A percentile compares a stretch with the other conserved stretches of the same genome.
phyloP scores from a whole-genome alignment of 2,888 invertebrate genomes.

The Odiellus spinosus region DNA sequence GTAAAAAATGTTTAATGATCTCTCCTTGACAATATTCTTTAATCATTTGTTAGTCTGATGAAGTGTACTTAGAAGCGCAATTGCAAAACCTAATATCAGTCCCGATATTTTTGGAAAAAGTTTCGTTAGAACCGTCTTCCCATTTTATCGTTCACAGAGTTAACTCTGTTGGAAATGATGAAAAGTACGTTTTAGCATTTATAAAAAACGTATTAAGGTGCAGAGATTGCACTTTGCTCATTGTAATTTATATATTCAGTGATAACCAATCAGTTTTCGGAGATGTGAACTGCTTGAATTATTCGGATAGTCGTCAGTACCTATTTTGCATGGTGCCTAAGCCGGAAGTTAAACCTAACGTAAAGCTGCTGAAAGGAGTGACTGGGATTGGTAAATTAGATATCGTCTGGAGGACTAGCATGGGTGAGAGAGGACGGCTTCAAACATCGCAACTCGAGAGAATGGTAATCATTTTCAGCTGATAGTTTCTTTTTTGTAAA shows the following conservation, averaged over 20 bases:
- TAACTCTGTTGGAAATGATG: slow-evolving; percentile 21
- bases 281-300: slow-evolving; percentile 45
- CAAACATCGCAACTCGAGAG: slow-evolving; percentile 90
- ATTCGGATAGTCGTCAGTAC: slow-evolving; percentile 83
- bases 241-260: background rate
- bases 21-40: too few species aligned
- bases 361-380: slow-evolving; percentile 58
- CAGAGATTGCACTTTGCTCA: too few species aligned
- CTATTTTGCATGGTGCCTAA: slow-evolving; percentile 78
- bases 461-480: slow-evolving; percentile 41
- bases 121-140: slow-evolving; percentile 77
- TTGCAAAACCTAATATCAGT: slow-evolving; percentile 86
- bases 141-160: slow-evolving; percentile 50
- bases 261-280: slow-evolving; percentile 27
- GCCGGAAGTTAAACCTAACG: slow-evolving; percentile 54
- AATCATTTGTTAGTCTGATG: slow-evolving; percentile 39
- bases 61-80: slow-evolving; percentile 54
- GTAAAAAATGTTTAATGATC: too few species aligned
- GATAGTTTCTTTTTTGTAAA: background rate
- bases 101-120: slow-evolving; percentile 84
- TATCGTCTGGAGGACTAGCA: slow-evolving; percentile 92
- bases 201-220: background rate
- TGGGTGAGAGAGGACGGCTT: slow-evolving; percentile 88
- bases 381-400: slow-evolving; percentile 91
- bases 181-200: slow-evolving; percentile 3